A percentile compares a stretch with the other conserved stretches of the same genome.
phyloP scores from a whole-genome alignment of 1,140 invertebrate species.

The Drusus annulatus region DNA sequence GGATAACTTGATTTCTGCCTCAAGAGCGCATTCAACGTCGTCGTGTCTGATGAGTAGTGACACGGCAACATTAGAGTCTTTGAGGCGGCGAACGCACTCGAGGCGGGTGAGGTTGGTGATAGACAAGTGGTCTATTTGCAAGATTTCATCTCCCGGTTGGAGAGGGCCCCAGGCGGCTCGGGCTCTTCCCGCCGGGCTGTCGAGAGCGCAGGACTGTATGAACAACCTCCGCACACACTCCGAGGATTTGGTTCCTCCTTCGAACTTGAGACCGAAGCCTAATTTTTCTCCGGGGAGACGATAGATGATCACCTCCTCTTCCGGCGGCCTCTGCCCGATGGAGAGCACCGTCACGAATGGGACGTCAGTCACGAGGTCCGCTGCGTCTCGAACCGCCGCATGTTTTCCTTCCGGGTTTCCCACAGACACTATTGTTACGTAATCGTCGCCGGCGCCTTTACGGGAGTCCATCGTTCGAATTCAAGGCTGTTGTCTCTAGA shows the following conservation, averaged over 20 bases:
- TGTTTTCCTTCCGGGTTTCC: slow-evolving; percentile 61
- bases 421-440: slow-evolving; percentile 71
- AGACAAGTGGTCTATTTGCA: slow-evolving; percentile 84
- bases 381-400: background rate
- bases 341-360: slow-evolving; percentile 70
- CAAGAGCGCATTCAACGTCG: slow-evolving; percentile 59
- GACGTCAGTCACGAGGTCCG: slow-evolving; percentile 62
- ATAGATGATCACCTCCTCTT: slow-evolving; percentile 84
- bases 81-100: slow-evolving; percentile 87
- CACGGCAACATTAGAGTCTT: slow-evolving; percentile 87
- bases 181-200: slow-evolving; percentile 88
- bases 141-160: slow-evolving; percentile 89
- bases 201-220: slow-evolving; percentile 90
- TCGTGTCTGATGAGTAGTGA: slow-evolving; percentile 79
- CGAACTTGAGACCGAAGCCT: slow-evolving; percentile 93
- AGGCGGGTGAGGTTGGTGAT: slow-evolving; percentile 87
- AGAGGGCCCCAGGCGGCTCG: slow-evolving; percentile 84
- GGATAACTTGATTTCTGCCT: slow-evolving; percentile 12
- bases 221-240: slow-evolving; percentile 82
- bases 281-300: slow-evolving; percentile 90
- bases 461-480: slow-evolving; percentile 13
- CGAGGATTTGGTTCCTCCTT: slow-evolving; percentile 85
- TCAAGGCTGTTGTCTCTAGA: slow-evolving; percentile 8
- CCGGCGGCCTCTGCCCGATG: slow-evolving; percentile 65
- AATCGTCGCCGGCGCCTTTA: slow-evolving; percentile 62